Conservation (phyloP, 1,140 invertebrate genomes). For the Goniozus legneri region DNA sequence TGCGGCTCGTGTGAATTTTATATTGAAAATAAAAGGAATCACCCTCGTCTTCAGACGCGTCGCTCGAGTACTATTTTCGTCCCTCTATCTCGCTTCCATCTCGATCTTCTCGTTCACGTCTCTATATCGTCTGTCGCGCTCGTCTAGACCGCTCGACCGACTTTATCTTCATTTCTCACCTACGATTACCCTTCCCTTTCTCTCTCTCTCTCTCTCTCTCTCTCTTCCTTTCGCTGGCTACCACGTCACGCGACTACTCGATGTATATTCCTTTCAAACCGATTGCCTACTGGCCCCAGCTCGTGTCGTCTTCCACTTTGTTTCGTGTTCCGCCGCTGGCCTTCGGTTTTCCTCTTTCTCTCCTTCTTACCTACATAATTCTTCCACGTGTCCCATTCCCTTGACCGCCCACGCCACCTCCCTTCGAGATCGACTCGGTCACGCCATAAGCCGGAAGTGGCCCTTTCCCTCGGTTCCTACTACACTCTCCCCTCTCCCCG, state of each 20-base stretch:
- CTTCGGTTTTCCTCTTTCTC: background rate
- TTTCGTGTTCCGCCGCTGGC: background rate
- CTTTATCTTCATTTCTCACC: background rate
- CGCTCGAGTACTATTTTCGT: background rate
- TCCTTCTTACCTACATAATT: background rate
- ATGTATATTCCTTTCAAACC: too few species aligned
- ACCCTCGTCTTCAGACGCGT: too few species aligned
- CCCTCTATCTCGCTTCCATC: background rate
- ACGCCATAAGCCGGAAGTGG: constrained; percentile 29
- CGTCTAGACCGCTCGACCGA: too few species aligned
- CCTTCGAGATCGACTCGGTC: constrained; percentile 14
- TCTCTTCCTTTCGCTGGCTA: constrained; percentile 6
- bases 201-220: background rate
- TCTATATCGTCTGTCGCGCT: too few species aligned
- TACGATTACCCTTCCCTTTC: background rate
- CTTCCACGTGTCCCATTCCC: background rate
- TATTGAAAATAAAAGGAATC: too few species aligned
- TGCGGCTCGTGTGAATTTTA: too few species aligned
- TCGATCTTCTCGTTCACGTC: background rate
- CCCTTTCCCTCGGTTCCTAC: too few species aligned
- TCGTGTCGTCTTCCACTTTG: too few species aligned
- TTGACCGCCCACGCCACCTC: background rate
- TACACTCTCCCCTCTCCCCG: too few species aligned
- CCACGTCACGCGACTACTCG: too few species aligned
- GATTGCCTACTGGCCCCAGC: too few species aligned